These are phyloP conservation scores for Operophtera brumata DNA, from an alignment of 2,888 invertebrate species.

Conservation along the genomic window DNA sequence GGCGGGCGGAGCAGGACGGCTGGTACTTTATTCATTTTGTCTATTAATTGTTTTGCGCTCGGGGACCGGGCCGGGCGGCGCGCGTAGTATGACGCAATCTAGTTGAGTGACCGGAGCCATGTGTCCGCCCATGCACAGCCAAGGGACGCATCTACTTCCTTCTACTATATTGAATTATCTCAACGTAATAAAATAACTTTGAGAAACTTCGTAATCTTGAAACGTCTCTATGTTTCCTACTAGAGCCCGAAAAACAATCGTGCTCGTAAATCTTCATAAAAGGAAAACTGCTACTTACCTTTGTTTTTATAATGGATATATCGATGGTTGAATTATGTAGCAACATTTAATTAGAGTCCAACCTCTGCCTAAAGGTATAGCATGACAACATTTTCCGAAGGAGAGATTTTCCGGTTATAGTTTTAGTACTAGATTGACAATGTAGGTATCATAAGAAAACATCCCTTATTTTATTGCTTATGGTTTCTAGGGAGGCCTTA, in stretches of 20 bases:
- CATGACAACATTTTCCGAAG: neutral
- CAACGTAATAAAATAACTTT: conserved; percentile 50
- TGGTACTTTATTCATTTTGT: conserved; percentile 72
- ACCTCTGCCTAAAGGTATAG: neutral
- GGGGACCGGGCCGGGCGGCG: conserved; percentile 45
- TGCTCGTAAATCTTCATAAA: conserved; percentile 24
- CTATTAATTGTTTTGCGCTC: conserved; percentile 73
- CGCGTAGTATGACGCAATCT: conserved; percentile 71
- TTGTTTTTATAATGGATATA: neutral
- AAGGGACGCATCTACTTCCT: conserved; percentile 43
- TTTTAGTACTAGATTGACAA: too few species aligned
- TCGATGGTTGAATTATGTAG: neutral
- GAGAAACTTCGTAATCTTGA: conserved; percentile 32
- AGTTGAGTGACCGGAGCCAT: conserved; percentile 70
- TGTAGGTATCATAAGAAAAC: neutral
- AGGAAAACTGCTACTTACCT: conserved; percentile 3
- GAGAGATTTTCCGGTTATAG: too few species aligned
- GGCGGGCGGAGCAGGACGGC: conserved; percentile 47
- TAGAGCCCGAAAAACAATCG: conserved; percentile 20
- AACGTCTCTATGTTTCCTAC: conserved; percentile 29
- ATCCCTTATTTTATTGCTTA: neutral
- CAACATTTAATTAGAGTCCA: too few species aligned
- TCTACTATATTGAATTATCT: conserved; percentile 54
- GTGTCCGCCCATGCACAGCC: conserved; percentile 47
- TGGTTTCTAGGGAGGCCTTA: neutral